A percentile compares a stretch with the other conserved stretches of the same genome.
phyloP scores from a whole-genome alignment of 2,888 invertebrate genomes.

The Synanthedon tipuliformis region DNA sequence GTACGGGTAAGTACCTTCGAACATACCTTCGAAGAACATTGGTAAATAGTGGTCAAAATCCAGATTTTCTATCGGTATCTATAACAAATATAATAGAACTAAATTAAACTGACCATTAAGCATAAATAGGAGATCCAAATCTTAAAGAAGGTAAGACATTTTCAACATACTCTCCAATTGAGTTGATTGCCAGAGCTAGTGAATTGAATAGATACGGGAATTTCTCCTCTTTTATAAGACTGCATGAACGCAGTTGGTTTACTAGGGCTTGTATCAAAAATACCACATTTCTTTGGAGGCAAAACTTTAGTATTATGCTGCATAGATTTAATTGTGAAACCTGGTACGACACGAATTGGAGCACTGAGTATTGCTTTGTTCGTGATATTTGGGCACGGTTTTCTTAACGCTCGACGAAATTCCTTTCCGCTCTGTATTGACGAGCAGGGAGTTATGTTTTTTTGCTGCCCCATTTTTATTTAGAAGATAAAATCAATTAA shows the following conservation, averaged over 20 bases:
- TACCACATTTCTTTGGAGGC: constrained; percentile 73
- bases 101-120: not conserved
- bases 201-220: constrained; percentile 82
- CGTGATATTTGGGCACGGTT: constrained; percentile 57
- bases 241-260: constrained; percentile 75
- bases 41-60: constrained; percentile 95
- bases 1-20: constrained; percentile 87
- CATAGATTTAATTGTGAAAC: constrained; percentile 88
- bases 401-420: constrained; percentile 64
- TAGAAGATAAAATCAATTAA: too few relatives aligned
- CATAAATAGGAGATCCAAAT: not conserved
- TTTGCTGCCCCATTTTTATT: too few relatives aligned
- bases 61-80: constrained; percentile 88
- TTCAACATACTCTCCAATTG: constrained; percentile 75
- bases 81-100: constrained; percentile 3
- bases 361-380: constrained; percentile 31
- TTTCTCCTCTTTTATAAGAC: constrained; percentile 76
- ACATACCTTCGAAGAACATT: constrained; percentile 92
- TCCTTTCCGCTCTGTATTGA: constrained; percentile 63
- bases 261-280: constrained; percentile 65
- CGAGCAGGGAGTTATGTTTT: constrained; percentile 35
- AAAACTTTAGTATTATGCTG: constrained; percentile 82
- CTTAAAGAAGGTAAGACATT: not conserved
- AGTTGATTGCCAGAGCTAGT: constrained; percentile 73
- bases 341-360: constrained; percentile 77